Conservation (phyloP, 2,888 invertebrate genomes). For the Tinea semifulvella region DNA sequence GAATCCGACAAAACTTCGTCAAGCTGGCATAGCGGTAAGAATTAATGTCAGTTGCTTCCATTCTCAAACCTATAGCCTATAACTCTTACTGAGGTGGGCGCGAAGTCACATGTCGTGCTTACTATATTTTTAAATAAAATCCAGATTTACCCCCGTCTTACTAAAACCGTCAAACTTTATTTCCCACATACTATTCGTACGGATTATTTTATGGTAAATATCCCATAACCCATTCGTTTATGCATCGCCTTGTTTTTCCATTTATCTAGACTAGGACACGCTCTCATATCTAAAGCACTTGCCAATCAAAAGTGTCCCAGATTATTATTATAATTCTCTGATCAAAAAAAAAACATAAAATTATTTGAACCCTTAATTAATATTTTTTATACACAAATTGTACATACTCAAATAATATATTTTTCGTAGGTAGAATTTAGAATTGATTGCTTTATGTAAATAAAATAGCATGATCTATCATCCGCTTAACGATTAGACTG, state of each 20-base stretch:
- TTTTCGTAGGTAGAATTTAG: constrained; percentile 17
- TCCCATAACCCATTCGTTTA: constrained; percentile 8
- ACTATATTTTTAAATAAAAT: no score
- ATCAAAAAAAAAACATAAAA: no score
- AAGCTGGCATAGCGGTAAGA: no score
- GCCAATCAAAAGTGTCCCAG: background rate
- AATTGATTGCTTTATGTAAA: constrained; percentile 2
- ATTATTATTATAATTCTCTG: background rate
- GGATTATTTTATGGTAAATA: constrained; percentile 14
- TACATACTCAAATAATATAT: background rate
- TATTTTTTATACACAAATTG: constrained; percentile 7
- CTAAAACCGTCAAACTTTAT: constrained; percentile 12
- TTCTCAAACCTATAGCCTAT: no score
- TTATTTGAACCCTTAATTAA: background rate
- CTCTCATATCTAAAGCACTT: constrained; percentile 7
- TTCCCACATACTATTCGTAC: constrained; percentile 8
- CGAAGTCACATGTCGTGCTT: background rate
- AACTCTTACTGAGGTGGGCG: no score
- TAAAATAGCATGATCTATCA: background rate
- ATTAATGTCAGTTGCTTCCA: no score
- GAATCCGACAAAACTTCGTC: no score
- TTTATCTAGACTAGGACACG: constrained; percentile 8
- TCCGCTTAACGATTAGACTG: background rate
- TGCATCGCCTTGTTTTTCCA: background rate
- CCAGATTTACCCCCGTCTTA: background rate